These are phyloP conservation scores for Colius striatus DNA, from an alignment of 2,113 vertebrate species.

Conservation along the genomic window DNA sequence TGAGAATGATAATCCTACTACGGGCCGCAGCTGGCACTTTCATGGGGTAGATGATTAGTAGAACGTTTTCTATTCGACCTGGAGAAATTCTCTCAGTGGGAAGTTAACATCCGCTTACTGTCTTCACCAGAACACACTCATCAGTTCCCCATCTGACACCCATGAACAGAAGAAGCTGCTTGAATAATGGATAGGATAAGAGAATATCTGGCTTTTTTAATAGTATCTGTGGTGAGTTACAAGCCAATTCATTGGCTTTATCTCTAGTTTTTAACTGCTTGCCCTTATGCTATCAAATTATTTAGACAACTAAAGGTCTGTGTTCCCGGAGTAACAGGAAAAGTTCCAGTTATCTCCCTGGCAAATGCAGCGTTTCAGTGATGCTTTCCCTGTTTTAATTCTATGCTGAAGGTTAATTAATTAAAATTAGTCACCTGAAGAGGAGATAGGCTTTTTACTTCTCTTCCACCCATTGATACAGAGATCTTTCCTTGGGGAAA, in stretches of 20 bases:
- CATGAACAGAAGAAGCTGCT: slow-evolving; percentile 84
- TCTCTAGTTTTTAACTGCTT: slow-evolving; percentile 86
- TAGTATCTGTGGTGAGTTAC: slow-evolving; percentile 84
- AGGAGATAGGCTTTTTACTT: not conserved
- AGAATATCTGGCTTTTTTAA: slow-evolving; percentile 83
- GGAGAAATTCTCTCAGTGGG: slow-evolving; percentile 99
- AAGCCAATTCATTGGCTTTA: slow-evolving; percentile 85
- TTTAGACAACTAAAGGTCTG: slow-evolving; percentile 75
- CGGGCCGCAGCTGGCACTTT: slow-evolving; percentile 97
- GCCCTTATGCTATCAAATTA: slow-evolving; percentile 80
- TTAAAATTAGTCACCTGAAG: slow-evolving; percentile 72
- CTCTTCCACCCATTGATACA: not conserved
- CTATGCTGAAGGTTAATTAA: slow-evolving; percentile 58
- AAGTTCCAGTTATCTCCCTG: slow-evolving; percentile 60
- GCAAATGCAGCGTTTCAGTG: not conserved
- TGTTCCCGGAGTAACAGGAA: slow-evolving; percentile 58
- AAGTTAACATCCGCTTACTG: slow-evolving; percentile 99
- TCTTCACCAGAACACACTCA: slow-evolving; percentile 91
- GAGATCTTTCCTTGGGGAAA: not conserved
- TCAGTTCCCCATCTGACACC: slow-evolving; percentile 91
- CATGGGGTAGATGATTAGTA: slow-evolving; percentile 98
- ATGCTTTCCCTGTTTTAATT: slow-evolving; percentile 28
- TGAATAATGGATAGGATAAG: slow-evolving; percentile 87
- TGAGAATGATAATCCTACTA: slow-evolving; percentile 99
- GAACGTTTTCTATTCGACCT: slow-evolving; percentile 99